Evolutionary conservation across 2,888 invertebrate genomes (phyloP).

Genomic region (Helleia helle): DNA sequence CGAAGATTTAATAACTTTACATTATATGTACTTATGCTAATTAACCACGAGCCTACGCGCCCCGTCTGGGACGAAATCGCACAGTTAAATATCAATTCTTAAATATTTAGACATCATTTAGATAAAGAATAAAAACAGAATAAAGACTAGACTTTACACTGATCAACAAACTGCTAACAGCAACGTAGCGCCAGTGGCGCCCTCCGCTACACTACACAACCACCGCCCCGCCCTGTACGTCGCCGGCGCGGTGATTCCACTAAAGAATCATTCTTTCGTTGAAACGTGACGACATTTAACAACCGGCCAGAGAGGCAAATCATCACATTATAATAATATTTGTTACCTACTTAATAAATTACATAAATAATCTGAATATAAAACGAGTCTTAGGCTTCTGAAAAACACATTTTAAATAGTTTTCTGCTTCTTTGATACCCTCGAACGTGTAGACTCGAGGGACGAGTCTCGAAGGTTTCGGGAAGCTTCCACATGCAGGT

Average conservation of each 20-base stretch:
- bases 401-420: conserved; percentile 20
- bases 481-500: conserved; percentile 9
- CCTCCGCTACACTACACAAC: conserved; percentile 16
- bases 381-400: conserved; percentile 69
- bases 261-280: conserved; percentile 13
- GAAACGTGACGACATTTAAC: conserved; percentile 27
- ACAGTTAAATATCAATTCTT: conserved; percentile 71
- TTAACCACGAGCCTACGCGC: conserved; percentile 65
- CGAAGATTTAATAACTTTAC: conserved; percentile 69
- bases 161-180: conserved; percentile 67
- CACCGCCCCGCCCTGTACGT: not conserved
- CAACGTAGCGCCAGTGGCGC: conserved; percentile 48
- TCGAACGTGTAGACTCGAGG: too few relatives aligned
- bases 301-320: conserved; percentile 39
- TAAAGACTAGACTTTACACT: conserved; percentile 76
- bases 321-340: conserved; percentile 36
- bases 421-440: too few relatives aligned
- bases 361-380: conserved; percentile 72
- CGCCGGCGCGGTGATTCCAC: not conserved
- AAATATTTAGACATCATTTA: conserved; percentile 61
- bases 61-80: too few relatives aligned
- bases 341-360: conserved; percentile 68
- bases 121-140: conserved; percentile 69
- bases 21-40: conserved; percentile 70
- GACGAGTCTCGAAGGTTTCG: too few relatives aligned